Base-by-base conservation (phyloP, 2,797 vertebrate species). In the Zalophus californianus region DNA sequence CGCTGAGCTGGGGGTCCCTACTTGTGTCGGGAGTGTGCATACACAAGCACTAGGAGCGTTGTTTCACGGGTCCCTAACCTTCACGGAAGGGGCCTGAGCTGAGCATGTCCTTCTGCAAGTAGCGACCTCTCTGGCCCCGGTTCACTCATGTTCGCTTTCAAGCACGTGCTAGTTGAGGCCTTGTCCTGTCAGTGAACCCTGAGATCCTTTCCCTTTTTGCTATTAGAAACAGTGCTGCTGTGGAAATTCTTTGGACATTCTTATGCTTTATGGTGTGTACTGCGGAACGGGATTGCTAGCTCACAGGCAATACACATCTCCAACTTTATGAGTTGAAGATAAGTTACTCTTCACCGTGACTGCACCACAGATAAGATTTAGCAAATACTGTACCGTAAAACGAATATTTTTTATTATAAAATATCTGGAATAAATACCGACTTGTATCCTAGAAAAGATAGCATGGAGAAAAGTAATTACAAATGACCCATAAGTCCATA, bases 1-100 rank as follows among this genome's bases (percentile, higher is more conserved):
- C 21, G 35, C 23, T 2, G 4, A 4, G 29, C 75, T 14, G 5
- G 2, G 5, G 2, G 2, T 4, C 68, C 60, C 68, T 75, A 1
- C 29, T 7, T 44, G 21, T 27, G 2, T 44, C 7, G 0, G 0
- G 5, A 9, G 12, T 60, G 4, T 29, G 27, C 12, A 4, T 58
- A 52, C 35, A 11, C 62, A 35, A 29, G 35, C n/a, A 21, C 11
- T 23, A 52, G 38, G 64, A 54, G 14, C 18, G 5, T 12, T 18
- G 13, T 86, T 64, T 44, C 12, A 2, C 2, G 21, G 35, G 15
- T 11, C 83, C 52, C 44, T 18, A 41, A n/a, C 60, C 38, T 66
- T 66, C 12, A 52, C 2, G 4, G 14, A 23, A 73, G 21, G 86
- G 44, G 5, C 48, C 1, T 13, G 21, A 60, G 29, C 11, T 41